phyloP scores from a whole-genome alignment of 2,797 vertebrate species.

The Orientallactaga sibirica region DNA sequence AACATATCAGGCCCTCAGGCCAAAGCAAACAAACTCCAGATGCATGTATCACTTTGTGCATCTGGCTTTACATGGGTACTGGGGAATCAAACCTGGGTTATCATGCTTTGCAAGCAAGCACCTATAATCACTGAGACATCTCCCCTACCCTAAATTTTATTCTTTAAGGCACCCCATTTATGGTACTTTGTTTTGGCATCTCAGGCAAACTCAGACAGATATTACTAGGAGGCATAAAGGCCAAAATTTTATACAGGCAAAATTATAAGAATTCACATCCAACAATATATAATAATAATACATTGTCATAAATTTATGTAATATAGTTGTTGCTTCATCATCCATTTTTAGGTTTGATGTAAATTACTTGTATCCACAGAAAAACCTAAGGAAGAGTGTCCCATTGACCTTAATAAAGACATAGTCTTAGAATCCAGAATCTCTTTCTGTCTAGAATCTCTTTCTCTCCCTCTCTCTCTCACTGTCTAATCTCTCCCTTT shows the following conservation, averaged over 20 bases:
- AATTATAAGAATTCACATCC: background rate
- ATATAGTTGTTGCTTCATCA: background rate
- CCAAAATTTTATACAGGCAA: background rate
- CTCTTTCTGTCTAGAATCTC: background rate
- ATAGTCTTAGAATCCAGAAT: background rate
- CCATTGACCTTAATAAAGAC: background rate
- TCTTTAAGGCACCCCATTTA: no score
- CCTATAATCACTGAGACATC: no score
- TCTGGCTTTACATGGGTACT: no score
- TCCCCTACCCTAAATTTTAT: no score
- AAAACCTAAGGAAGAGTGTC: background rate
- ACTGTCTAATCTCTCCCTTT: background rate
- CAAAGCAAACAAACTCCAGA: no score
- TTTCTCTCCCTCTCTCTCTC: background rate
- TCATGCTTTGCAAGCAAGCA: no score
- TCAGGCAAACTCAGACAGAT: background rate
- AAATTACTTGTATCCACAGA: background rate
- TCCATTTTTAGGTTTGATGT: background rate
- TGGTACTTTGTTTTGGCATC: background rate
- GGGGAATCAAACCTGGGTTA: no score
- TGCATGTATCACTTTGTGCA: no score
- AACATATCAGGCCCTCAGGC: no score
- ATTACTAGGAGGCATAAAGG: background rate
- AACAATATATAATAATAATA: background rate
- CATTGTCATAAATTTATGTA: background rate